Conservation (phyloP, 2,797 vertebrate species). For the Geotrypetes seraphini region DNA sequence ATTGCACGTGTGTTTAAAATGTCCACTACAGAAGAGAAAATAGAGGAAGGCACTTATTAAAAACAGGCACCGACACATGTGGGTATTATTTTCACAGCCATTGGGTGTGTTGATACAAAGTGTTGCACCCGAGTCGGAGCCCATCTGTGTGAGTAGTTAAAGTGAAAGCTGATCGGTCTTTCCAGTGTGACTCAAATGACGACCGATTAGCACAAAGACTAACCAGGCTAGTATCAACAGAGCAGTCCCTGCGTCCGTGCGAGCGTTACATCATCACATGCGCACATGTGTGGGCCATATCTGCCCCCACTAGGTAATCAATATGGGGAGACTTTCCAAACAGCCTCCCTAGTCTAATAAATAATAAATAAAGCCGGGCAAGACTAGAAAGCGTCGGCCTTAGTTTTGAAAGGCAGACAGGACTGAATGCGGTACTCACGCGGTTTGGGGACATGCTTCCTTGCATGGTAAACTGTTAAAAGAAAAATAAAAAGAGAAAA, state of each 20-base stretch:
- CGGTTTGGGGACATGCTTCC: no score
- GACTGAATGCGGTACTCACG: no score
- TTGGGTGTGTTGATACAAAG: constrained; percentile 64
- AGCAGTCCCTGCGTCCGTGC: constrained; percentile 35
- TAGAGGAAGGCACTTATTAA: constrained; percentile 71
- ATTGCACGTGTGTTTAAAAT: constrained; percentile 35
- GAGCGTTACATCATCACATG: constrained; percentile 43
- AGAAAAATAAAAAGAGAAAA: no score
- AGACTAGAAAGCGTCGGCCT: no score
- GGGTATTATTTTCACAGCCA: constrained; percentile 61
- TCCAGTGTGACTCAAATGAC: constrained; percentile 35
- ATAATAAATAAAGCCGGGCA: no score
- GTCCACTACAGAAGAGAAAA: constrained; percentile 52
- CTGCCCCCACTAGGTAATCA: not conserved
- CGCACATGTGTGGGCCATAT: constrained; percentile 21
- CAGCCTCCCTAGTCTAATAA: no score
- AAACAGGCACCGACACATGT: constrained; percentile 55
- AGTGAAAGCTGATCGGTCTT: constrained; percentile 54
- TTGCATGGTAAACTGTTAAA: no score
- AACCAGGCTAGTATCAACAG: constrained; percentile 61
- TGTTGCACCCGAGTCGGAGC: constrained; percentile 67
- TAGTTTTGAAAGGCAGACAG: no score
- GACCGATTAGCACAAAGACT: constrained; percentile 61
- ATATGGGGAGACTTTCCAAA: not conserved
- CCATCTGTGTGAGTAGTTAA: constrained; percentile 60